A percentile compares a stretch with the other conserved stretches of the same genome.
phyloP scores from a whole-genome alignment of 2,797 vertebrate species.

The Gymnocypris eckloni region DNA sequence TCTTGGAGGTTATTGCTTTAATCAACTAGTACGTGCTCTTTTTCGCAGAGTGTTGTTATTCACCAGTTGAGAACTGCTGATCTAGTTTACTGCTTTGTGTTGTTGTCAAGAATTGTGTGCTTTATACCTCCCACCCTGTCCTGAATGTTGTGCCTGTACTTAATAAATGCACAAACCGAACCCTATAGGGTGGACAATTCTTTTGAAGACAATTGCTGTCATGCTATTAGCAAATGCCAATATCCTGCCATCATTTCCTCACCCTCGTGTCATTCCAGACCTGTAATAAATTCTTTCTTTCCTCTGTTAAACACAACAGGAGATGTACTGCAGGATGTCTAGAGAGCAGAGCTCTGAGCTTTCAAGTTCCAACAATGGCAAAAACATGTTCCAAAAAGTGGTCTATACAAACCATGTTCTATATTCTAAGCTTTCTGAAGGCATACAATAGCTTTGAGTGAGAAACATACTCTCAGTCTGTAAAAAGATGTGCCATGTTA shows the following conservation, averaged over 20 bases:
- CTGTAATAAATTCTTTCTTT: background rate
- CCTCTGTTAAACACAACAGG: background rate
- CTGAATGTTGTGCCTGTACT: constrained; percentile 24
- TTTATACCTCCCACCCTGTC: background rate
- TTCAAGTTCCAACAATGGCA: constrained; percentile 11
- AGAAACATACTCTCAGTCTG: background rate
- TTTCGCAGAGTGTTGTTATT: background rate
- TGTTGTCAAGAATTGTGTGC: constrained; percentile 12
- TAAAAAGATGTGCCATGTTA: too few species aligned
- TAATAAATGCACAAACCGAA: constrained; percentile 24
- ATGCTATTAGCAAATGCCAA: background rate
- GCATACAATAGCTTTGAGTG: background rate
- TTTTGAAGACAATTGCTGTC: background rate
- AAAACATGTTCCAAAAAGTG: background rate
- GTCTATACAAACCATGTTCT: background rate
- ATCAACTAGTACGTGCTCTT: background rate
- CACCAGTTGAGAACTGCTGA: constrained; percentile 23
- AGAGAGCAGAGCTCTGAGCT: background rate
- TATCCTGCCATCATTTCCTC: constrained; percentile 9
- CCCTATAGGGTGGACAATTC: background rate
- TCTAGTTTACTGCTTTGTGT: background rate
- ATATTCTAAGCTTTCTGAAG: background rate
- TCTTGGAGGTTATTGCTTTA: background rate
- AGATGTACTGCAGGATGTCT: background rate
- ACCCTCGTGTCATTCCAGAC: background rate